Conservation (phyloP, 2,113 vertebrate species). For the Upupa epops region DNA sequence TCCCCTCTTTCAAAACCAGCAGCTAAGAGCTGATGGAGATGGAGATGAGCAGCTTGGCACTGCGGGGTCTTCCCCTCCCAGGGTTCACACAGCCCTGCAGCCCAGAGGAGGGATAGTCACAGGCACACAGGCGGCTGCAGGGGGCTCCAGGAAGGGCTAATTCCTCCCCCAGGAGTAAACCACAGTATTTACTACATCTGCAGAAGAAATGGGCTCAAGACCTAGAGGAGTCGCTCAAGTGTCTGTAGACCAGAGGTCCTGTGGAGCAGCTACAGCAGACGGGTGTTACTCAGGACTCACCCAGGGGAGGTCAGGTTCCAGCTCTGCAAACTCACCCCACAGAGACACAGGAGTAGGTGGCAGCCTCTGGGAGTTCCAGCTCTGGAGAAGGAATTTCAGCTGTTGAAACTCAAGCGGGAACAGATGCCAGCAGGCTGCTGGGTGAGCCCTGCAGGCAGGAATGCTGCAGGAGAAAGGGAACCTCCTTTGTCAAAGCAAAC, state of each 20-base stretch:
- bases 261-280: background rate
- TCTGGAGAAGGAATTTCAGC: background rate
- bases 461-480: background rate
- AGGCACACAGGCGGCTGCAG: background rate
- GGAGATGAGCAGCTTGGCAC: background rate
- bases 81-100: background rate
- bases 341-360: background rate
- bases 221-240: rapidly evolving
- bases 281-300: background rate
- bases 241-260: background rate
- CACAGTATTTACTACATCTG: background rate
- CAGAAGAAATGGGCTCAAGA: background rate
- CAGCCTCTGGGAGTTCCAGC: background rate
- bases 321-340: background rate
- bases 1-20: background rate
- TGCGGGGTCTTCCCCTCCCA: background rate
- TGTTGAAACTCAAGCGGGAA: background rate
- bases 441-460: background rate
- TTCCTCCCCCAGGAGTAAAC: background rate
- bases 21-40: background rate
- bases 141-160: background rate
- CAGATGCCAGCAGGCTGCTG: conserved; percentile 25
- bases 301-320: background rate
- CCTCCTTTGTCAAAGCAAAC: conserved; percentile 21
- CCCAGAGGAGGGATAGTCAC: rapidly evolving